A percentile compares a stretch with the other conserved stretches of the same genome.
Evolutionary conservation across 2,113 vertebrate species (phyloP).

Genomic region (Rhadina sibilatrix): DNA sequence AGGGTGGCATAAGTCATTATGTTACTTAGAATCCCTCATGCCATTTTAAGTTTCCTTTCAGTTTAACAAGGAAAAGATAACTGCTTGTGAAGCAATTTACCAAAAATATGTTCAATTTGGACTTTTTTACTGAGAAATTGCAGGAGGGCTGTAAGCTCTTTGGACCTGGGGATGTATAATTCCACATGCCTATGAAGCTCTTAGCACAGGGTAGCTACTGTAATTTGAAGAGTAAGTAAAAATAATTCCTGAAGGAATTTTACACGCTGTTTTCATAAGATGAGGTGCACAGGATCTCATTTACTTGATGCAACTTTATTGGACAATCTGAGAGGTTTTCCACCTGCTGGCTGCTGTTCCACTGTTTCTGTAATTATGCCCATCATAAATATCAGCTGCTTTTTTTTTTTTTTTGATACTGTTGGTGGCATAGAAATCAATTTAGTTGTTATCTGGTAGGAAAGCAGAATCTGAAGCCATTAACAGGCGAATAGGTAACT

Average conservation of each 20-base stretch:
- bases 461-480: background rate
- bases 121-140: background rate
- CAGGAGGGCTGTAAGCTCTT: conserved; percentile 10
- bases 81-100: conserved; percentile 10
- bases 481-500: background rate
- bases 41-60: background rate
- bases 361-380: background rate
- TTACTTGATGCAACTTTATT: background rate
- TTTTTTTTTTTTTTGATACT: background rate
- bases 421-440: background rate
- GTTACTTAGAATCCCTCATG: background rate
- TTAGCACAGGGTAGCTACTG: background rate
- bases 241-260: conserved; percentile 26
- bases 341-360: background rate
- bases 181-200: background rate
- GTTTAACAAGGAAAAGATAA: conserved; percentile 18
- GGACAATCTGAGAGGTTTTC: background rate
- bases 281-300: background rate
- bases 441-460: background rate
- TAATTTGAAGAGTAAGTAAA: conserved; percentile 38
- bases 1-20: background rate
- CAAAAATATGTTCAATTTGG: background rate
- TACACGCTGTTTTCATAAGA: background rate
- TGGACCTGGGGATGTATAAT: background rate
- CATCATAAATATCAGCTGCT: background rate